Percentiles rank a stretch among this genome's conserved stretches.
Conservation (phyloP, 2,888 invertebrate genomes). For the Drosophila mimetica region DNA sequence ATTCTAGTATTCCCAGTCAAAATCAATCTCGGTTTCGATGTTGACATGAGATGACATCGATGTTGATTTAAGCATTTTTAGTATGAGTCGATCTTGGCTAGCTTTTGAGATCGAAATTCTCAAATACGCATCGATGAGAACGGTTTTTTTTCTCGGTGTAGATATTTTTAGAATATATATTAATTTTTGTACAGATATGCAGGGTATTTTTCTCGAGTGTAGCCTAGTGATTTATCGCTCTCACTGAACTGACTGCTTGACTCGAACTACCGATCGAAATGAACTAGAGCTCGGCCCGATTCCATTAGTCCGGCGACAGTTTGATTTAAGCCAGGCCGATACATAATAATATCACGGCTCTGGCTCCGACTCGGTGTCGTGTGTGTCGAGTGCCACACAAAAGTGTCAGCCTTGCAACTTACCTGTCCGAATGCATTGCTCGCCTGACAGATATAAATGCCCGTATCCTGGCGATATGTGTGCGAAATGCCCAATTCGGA, state of each 20-base stretch:
- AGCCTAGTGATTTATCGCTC: constrained; percentile 15
- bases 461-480: constrained; percentile 94
- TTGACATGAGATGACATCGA: no score
- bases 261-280: constrained; percentile 23
- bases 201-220: not conserved
- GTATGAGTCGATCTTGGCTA: no score
- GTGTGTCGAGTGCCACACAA: constrained; percentile 46
- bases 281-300: constrained; percentile 22
- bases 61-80: no score
- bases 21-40: no score
- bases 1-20: no score
- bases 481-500: constrained; percentile 94
- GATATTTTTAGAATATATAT: no score
- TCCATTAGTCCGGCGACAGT: constrained; percentile 38
- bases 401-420: constrained; percentile 74
- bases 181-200: not conserved
- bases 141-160: no score
- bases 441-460: constrained; percentile 93
- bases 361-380: constrained; percentile 11
- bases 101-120: no score
- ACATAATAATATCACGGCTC: constrained; percentile 37
- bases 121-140: no score
- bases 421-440: constrained; percentile 96
- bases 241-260: not conserved
- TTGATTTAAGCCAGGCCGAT: constrained; percentile 37